Conservation (phyloP, 1,140 invertebrate genomes). For the Drosophila hydei region DNA sequence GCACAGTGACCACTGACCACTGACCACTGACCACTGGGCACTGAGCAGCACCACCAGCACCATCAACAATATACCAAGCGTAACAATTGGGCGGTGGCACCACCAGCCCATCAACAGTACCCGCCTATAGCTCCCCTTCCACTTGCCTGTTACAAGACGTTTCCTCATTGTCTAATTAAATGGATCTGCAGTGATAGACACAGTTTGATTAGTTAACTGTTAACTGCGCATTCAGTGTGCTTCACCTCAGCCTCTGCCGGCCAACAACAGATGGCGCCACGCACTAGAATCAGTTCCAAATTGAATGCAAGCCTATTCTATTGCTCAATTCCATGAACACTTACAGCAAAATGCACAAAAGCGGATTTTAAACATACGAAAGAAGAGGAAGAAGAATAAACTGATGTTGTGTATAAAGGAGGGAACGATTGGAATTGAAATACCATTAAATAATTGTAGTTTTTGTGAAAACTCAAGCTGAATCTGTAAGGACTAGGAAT, state of each 20-base stretch:
- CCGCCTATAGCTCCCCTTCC: not conserved
- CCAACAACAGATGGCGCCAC: conserved; percentile 16
- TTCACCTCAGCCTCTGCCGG: not conserved
- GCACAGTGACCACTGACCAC: conserved; percentile 12
- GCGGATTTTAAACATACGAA: no score
- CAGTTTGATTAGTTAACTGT: conserved; percentile 58
- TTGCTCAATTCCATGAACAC: not conserved
- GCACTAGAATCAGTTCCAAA: not conserved
- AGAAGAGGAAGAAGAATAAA: no score
- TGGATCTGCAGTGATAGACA: conserved; percentile 52
- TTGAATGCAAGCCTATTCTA: no score
- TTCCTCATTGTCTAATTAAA: conserved; percentile 61
- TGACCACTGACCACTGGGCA: not conserved
- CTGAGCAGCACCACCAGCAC: conserved; percentile 1
- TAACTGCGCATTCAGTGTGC: conserved; percentile 18
- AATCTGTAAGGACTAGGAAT: no score
- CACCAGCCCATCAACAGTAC: conserved; percentile 4
- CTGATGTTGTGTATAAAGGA: no score
- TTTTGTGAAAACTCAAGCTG: no score
- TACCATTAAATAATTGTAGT: no score
- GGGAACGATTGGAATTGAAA: not conserved
- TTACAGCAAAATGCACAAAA: no score
- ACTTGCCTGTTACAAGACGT: conserved; percentile 13
- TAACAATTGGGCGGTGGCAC: conserved; percentile 52
- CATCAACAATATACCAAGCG: conserved; percentile 36